phyloP scores from a whole-genome alignment of 1,140 invertebrate species.

The Stratiolaelaps scimitus region DNA sequence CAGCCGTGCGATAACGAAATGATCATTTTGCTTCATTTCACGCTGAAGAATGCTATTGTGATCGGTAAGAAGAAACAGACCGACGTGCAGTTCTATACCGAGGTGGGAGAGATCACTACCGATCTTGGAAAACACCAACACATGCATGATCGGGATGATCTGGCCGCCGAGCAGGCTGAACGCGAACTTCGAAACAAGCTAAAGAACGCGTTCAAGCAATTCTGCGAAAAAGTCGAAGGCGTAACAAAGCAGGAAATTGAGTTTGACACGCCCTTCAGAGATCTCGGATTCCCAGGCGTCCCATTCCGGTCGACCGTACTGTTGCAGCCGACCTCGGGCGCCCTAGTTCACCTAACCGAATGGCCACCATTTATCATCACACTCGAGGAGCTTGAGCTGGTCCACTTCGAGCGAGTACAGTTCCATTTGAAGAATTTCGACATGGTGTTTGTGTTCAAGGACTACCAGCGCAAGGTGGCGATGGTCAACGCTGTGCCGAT shows the following conservation, averaged over 20 bases:
- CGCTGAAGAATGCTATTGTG: constrained; percentile 96
- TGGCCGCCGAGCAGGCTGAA: constrained; percentile 96
- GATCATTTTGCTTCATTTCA: constrained; percentile 98
- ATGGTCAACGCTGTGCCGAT: constrained; percentile 98
- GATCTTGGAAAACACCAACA: constrained; percentile 98
- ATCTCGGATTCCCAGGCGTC: constrained; percentile 93
- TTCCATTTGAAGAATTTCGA: constrained; percentile 99
- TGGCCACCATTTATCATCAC: constrained; percentile 99
- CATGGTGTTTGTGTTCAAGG: constrained; percentile 99
- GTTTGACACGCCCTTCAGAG: constrained; percentile 96
- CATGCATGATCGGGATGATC: constrained; percentile 97
- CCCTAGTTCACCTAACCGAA: constrained; percentile 91
- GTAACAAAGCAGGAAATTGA: constrained; percentile 95
- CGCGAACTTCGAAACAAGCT: constrained; percentile 87
- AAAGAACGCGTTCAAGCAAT: constrained; percentile 93
- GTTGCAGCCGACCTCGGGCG: constrained; percentile 90
- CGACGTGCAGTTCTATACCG: constrained; percentile 98
- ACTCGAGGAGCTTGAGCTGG: constrained; percentile 89
- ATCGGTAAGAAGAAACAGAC: constrained; percentile 99
- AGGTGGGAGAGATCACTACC: constrained; percentile 98
- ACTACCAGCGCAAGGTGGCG: constrained; percentile 81
- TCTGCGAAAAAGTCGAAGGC: constrained; percentile 91
- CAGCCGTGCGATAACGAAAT: constrained; percentile 99
- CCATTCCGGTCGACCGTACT: constrained; percentile 90
- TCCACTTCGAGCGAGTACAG: constrained; percentile 97